Evolutionary conservation across 2,888 invertebrate species (phyloP).

Genomic region (Atethmia centrago): DNA sequence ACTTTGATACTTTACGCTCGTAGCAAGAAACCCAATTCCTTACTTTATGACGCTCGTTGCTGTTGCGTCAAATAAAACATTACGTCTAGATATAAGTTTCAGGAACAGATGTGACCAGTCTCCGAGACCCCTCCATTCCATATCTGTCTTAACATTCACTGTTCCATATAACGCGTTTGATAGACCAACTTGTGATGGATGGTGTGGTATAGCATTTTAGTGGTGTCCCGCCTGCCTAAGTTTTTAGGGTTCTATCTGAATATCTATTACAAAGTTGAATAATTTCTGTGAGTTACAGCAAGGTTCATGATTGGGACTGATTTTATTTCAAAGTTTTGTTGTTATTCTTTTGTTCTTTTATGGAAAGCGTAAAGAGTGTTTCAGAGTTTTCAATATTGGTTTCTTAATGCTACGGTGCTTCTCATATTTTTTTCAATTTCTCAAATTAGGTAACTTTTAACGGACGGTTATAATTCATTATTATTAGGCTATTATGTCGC

Average conservation of each 20-base stretch:
- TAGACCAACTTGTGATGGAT: slow-evolving; percentile 51
- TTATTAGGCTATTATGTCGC: no score
- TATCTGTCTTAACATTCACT: slow-evolving; percentile 29
- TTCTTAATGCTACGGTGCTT: background rate
- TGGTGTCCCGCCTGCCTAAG: slow-evolving; percentile 48
- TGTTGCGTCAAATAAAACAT: slow-evolving; percentile 74
- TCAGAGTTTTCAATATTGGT: slow-evolving; percentile 14
- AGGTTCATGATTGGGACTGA: slow-evolving; percentile 34
- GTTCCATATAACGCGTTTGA: slow-evolving; percentile 43
- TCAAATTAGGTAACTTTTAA: background rate
- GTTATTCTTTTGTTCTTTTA: slow-evolving; percentile 38
- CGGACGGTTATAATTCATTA: no score
- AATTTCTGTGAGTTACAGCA: slow-evolving; percentile 42
- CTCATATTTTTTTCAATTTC: background rate
- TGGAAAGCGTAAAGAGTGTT: slow-evolving; percentile 2
- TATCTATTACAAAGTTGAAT: slow-evolving; percentile 61
- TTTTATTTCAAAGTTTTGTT: slow-evolving; percentile 50
- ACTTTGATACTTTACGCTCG: slow-evolving; percentile 47
- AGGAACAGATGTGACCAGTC: slow-evolving; percentile 64
- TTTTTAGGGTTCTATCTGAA: slow-evolving; percentile 61
- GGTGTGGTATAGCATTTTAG: slow-evolving; percentile 47
- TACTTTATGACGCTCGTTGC: slow-evolving; percentile 70
- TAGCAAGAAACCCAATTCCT: slow-evolving; percentile 64
- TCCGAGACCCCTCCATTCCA: slow-evolving; percentile 49
- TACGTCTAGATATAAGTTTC: slow-evolving; percentile 71